A percentile compares a stretch with the other conserved stretches of the same genome.
Conservation (phyloP, 2,113 vertebrate genomes). For the Pseudorasbora parva region DNA sequence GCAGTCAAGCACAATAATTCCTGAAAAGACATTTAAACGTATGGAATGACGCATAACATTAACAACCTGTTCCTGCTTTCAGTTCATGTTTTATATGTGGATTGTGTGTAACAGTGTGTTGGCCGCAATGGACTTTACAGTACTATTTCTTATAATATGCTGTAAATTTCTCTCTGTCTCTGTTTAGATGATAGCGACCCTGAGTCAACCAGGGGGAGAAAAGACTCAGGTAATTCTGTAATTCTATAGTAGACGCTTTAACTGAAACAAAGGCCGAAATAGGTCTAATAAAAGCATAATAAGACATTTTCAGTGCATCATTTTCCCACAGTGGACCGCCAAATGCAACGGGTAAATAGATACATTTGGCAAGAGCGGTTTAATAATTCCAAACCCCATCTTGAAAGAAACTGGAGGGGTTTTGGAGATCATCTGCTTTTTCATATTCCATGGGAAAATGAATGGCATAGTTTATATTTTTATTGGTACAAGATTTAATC, state of each 20-base stretch:
- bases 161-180: conserved; percentile 83
- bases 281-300: not conserved
- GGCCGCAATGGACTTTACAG: conserved; percentile 75
- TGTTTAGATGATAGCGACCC: conserved; percentile 92
- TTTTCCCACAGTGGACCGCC: conserved; percentile 34
- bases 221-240: conserved; percentile 91
- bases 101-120: conserved; percentile 59
- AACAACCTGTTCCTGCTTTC: conserved; percentile 27
- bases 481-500: not conserved
- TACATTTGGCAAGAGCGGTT: conserved; percentile 1
- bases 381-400: conserved; percentile 9
- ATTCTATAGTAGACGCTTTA: not conserved
- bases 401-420: conserved; percentile 8
- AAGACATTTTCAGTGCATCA: not conserved
- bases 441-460: conserved; percentile 47
- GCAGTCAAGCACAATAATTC: not conserved
- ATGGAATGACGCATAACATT: not conserved
- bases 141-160: conserved; percentile 77
- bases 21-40: not conserved
- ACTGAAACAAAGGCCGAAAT: not conserved
- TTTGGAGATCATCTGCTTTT: conserved; percentile 52
- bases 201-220: conserved; percentile 85
- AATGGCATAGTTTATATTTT: not conserved
- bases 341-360: conserved; percentile 17
- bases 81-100: conserved; percentile 50